These are phyloP conservation scores for Nothocercus julius DNA, from an alignment of 2,113 vertebrate species.

Conservation along the genomic window DNA sequence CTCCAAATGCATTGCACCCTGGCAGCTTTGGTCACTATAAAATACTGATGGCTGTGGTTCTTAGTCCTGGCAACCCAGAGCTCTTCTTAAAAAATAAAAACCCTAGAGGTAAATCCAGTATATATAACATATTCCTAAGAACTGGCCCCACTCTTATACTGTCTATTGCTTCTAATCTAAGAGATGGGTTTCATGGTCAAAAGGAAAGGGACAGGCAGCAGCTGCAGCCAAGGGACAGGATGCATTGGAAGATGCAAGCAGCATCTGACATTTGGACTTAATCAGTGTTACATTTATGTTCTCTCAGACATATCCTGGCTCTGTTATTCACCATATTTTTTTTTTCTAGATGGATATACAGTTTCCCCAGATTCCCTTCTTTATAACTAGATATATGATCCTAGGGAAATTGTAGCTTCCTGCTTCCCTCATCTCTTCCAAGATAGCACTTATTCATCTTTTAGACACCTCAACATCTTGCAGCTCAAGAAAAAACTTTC, in stretches of 20 bases:
- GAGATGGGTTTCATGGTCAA: not conserved
- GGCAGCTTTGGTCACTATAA: not conserved
- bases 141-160: rapidly evolving
- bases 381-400: not conserved
- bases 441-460: not conserved
- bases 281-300: not conserved
- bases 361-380: not conserved
- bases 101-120: rapidly evolving
- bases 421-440: not conserved
- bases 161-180: not conserved
- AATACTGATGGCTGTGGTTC: rapidly evolving
- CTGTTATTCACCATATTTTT: not conserved
- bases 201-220: not conserved
- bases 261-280: not conserved
- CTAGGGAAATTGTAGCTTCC: not conserved
- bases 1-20: not conserved
- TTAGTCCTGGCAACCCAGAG: not conserved
- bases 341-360: not conserved
- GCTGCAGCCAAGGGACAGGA: not conserved
- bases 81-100: not conserved
- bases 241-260: not conserved
- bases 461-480: not conserved
- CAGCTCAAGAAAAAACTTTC: not conserved
- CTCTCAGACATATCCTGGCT: not conserved
- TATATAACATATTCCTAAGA: not conserved